phyloP scores from a whole-genome alignment of 2,113 vertebrate genomes.

The Menidia beryllina region DNA sequence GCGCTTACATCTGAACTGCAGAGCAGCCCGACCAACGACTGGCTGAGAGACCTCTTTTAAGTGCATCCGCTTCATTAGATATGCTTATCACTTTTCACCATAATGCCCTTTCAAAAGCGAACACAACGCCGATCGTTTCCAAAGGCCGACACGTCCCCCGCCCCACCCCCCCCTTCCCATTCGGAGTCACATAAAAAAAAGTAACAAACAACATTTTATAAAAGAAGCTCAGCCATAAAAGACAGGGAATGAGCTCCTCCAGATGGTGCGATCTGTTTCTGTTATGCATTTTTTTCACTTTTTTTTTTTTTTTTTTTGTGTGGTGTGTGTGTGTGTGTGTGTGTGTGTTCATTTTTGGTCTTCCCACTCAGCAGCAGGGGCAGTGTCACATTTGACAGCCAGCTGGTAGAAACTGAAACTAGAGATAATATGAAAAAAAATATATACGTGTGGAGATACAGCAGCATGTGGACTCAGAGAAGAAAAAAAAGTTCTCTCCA shows the following conservation, averaged over 20 bases:
- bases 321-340: not conserved
- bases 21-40: constrained; percentile 8
- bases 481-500: constrained; percentile 30
- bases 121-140: constrained; percentile 45
- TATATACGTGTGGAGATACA: constrained; percentile 90
- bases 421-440: constrained; percentile 60
- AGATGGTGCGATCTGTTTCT: constrained; percentile 18
- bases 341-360: constrained; percentile 20
- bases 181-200: constrained; percentile 76
- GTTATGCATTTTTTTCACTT: constrained; percentile 16
- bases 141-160: constrained; percentile 64
- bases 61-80: constrained; percentile 81
- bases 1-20: constrained; percentile 12
- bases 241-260: constrained; percentile 29
- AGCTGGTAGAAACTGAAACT: constrained; percentile 66
- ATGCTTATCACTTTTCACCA: constrained; percentile 75
- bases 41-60: constrained; percentile 51
- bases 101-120: constrained; percentile 67
- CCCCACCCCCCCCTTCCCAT: too few species aligned
- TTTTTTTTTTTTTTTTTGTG: not conserved
- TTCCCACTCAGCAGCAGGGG: constrained; percentile 76
- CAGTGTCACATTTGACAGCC: constrained; percentile 60
- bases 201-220: constrained; percentile 75
- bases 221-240: constrained; percentile 72
- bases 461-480: constrained; percentile 84